Percentiles rank a stretch among this genome's conserved stretches.
Conservation (phyloP, 2,888 invertebrate species). For the Hirtodrosophila cameraria region DNA sequence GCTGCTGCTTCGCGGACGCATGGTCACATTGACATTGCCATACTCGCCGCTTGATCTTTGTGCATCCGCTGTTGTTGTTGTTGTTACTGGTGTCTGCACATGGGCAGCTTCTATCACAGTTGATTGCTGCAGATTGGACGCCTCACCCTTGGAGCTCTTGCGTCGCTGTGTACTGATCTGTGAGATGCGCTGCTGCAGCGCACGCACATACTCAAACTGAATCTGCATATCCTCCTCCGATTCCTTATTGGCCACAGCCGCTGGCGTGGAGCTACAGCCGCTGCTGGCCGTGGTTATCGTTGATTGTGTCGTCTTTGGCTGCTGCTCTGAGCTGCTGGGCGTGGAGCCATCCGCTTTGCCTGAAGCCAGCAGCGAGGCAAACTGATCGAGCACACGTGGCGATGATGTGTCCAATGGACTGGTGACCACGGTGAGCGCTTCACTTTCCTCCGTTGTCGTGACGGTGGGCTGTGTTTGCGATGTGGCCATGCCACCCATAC, state of each 20-base stretch:
- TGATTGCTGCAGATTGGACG: constrained; percentile 61
- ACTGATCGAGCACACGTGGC: constrained; percentile 73
- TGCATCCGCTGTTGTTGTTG: constrained; percentile 20
- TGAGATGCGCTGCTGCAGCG: constrained; percentile 88
- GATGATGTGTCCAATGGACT: constrained; percentile 85
- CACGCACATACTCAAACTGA: constrained; percentile 86
- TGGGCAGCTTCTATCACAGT: constrained; percentile 81
- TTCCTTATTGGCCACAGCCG: constrained; percentile 43
- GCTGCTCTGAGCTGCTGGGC: constrained; percentile 82
- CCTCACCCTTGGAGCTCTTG: constrained; percentile 85
- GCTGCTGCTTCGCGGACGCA: constrained; percentile 60
- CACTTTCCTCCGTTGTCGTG: constrained; percentile 87
- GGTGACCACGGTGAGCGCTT: constrained; percentile 85
- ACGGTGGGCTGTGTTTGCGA: constrained; percentile 79
- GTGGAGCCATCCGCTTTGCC: constrained; percentile 69
- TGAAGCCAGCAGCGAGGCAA: constrained; percentile 50
- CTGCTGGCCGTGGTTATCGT: constrained; percentile 68
- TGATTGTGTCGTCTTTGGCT: constrained; percentile 81
- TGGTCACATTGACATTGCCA: constrained; percentile 11
- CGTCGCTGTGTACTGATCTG: constrained; percentile 88
- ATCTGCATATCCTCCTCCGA: constrained; percentile 55
- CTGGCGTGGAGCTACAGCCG: constrained; percentile 46
- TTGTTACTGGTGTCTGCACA: too few relatives aligned
- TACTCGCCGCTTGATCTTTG: constrained; percentile 15
- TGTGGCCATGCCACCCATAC: constrained; percentile 84